Percentiles rank a stretch among this genome's conserved stretches.
Evolutionary conservation across 2,888 invertebrate genomes (phyloP).

Genomic region (Slavum lentiscoides): DNA sequence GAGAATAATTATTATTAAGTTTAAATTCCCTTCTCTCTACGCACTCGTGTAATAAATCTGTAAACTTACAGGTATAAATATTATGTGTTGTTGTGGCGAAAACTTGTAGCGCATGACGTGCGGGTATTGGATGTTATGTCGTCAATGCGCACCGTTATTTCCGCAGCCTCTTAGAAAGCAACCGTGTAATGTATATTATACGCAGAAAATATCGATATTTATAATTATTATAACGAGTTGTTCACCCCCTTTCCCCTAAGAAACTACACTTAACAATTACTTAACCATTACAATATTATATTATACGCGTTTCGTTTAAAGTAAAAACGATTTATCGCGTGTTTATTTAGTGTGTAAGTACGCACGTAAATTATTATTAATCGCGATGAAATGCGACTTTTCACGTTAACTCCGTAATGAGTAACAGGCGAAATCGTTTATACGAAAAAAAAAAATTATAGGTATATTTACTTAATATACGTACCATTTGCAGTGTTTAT

Average conservation of each 20-base stretch:
- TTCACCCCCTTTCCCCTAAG: too few species aligned
- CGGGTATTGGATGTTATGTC: background rate
- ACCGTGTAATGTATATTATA: background rate
- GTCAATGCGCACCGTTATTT: background rate
- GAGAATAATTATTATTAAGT: background rate
- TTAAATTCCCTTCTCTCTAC: background rate
- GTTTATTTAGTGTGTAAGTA: background rate
- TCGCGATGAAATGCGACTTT: background rate
- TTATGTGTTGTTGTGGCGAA: background rate
- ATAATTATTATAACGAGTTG: too few species aligned
- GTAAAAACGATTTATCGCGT: background rate
- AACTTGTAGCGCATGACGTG: background rate
- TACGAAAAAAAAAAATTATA: too few species aligned
- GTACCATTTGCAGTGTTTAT: too few species aligned
- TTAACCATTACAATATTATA: background rate
- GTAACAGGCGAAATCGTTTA: background rate
- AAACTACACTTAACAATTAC: background rate
- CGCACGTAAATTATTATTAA: background rate
- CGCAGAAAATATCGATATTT: background rate
- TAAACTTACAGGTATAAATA: too few species aligned
- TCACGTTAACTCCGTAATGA: background rate
- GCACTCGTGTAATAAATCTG: too few species aligned
- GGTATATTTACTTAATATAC: too few species aligned
- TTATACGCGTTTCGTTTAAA: too few species aligned
- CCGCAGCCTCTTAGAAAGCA: background rate